These are phyloP conservation scores for Heliconius melpomene DNA, from an alignment of 1,140 invertebrate genomes.

Conservation along the genomic window DNA sequence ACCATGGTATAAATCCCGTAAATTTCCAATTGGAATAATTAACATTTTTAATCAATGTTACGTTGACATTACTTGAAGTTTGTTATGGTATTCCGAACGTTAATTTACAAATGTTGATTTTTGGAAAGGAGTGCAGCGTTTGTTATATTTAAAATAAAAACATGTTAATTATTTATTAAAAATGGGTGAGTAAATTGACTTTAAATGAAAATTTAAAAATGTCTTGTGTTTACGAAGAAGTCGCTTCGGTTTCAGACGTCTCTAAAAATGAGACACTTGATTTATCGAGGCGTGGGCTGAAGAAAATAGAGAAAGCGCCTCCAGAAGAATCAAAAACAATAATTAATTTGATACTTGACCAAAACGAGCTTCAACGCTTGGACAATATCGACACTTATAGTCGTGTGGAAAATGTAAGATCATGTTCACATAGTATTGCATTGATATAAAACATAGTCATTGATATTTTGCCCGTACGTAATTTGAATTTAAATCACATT, in stretches of 20 bases:
- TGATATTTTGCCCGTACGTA: background rate
- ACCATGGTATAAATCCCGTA: background rate
- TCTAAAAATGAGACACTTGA: conserved; percentile 81
- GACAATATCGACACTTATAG: conserved; percentile 92
- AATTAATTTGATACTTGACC: conserved; percentile 89
- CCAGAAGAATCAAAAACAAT: conserved; percentile 84
- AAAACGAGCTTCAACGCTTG: conserved; percentile 92
- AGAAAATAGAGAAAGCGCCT: conserved; percentile 87
- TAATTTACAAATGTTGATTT: conserved; percentile 71
- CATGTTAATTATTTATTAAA: conserved; percentile 56
- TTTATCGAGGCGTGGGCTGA: conserved; percentile 86
- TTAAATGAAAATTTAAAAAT: background rate
- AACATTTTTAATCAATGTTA: conserved; percentile 23
- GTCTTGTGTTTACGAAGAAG: background rate
- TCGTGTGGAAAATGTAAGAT: conserved; percentile 89
- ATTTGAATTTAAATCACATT: background rate
- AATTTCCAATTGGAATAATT: conserved; percentile 5
- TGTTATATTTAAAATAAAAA: conserved; percentile 55
- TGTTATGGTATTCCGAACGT: conserved; percentile 47
- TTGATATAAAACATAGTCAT: background rate
- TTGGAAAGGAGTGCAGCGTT: conserved; percentile 52
- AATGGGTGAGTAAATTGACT: conserved; percentile 61
- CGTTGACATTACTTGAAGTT: conserved; percentile 34
- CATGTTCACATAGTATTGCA: background rate
- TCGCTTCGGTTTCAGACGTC: conserved; percentile 55